A percentile compares a stretch with the other conserved stretches of the same genome.
Conservation (phyloP, 2,113 vertebrate species). For the Strix uralensis region DNA sequence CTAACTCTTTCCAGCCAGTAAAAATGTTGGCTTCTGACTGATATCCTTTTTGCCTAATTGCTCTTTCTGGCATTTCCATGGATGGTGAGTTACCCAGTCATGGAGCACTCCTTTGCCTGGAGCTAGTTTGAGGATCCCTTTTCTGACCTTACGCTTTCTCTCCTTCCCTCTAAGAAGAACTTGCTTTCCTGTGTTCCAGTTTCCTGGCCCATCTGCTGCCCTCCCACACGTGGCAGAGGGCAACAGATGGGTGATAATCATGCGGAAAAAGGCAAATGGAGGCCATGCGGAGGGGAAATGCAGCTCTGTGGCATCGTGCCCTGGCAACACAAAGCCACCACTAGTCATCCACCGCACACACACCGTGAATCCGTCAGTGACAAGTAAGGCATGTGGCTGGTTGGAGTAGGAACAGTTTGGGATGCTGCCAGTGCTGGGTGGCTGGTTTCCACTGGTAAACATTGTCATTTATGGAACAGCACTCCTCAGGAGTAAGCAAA, state of each 20-base stretch:
- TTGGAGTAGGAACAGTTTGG: conserved; percentile 7
- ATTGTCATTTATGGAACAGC: background rate
- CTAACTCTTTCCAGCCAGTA: background rate
- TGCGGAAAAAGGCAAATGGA: conserved; percentile 69
- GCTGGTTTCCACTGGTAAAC: conserved; percentile 35
- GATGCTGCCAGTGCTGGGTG: background rate
- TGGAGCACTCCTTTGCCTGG: background rate
- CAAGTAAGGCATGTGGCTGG: conserved; percentile 44
- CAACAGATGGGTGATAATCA: conserved; percentile 73
- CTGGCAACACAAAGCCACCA: conserved; percentile 64
- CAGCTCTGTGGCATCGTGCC: conserved; percentile 58
- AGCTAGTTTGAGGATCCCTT: background rate
- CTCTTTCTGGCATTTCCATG: background rate
- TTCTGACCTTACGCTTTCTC: conserved; percentile 27
- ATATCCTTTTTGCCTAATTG: background rate
- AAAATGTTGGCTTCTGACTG: background rate
- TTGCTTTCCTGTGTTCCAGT: conserved; percentile 52
- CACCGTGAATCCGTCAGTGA: conserved; percentile 11
- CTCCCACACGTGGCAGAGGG: conserved; percentile 63
- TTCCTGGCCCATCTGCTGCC: conserved; percentile 71
- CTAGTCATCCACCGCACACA: conserved; percentile 50
- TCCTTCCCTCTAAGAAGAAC: conserved; percentile 30
- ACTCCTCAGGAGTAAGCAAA: background rate
- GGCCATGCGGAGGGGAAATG: conserved; percentile 63
- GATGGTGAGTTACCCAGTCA: background rate